Conservation (phyloP, 2,888 invertebrate species). For the Drosophila recens region DNA sequence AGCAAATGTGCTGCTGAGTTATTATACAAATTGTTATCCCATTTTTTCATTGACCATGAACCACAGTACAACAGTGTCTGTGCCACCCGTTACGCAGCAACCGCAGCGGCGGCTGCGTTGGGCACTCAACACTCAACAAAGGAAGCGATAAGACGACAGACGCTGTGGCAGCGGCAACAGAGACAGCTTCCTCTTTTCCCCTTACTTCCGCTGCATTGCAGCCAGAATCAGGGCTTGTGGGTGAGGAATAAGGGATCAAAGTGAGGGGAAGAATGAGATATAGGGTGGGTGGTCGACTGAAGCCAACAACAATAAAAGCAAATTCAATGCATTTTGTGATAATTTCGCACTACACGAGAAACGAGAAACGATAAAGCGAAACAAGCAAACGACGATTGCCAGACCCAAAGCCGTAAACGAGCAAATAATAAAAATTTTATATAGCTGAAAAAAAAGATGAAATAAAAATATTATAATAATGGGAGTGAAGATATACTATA, state of each 20-base stretch:
- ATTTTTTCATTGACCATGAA: background rate
- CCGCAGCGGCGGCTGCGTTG: conserved; percentile 50
- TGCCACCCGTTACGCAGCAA: conserved; percentile 44
- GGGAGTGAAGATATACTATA: conserved; percentile 22
- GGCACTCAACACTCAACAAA: conserved; percentile 66
- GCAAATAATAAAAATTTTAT: conserved; percentile 76
- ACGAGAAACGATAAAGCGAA: conserved; percentile 40
- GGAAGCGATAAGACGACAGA: conserved; percentile 74
- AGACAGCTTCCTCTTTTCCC: conserved; percentile 14
- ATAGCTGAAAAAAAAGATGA: conserved; percentile 39
- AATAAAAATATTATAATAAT: conserved; percentile 57
- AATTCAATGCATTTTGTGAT: conserved; percentile 78
- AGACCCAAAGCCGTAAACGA: conserved; percentile 63
- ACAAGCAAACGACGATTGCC: conserved; percentile 15
- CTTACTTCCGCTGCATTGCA: conserved; percentile 62
- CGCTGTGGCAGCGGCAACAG: conserved; percentile 26
- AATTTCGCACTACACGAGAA: conserved; percentile 71
- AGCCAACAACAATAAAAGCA: conserved; percentile 73
- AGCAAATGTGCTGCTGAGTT: background rate
- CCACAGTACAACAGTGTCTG: conserved; percentile 36
- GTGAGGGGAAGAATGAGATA: conserved; percentile 5
- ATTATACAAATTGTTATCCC: fast-evolving
- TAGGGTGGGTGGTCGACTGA: conserved; percentile 32
- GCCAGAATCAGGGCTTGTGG: conserved; percentile 7
- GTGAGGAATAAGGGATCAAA: background rate